These are phyloP conservation scores for Carassius auratus DNA, from an alignment of 2,113 vertebrate genomes.

Conservation along the genomic window DNA sequence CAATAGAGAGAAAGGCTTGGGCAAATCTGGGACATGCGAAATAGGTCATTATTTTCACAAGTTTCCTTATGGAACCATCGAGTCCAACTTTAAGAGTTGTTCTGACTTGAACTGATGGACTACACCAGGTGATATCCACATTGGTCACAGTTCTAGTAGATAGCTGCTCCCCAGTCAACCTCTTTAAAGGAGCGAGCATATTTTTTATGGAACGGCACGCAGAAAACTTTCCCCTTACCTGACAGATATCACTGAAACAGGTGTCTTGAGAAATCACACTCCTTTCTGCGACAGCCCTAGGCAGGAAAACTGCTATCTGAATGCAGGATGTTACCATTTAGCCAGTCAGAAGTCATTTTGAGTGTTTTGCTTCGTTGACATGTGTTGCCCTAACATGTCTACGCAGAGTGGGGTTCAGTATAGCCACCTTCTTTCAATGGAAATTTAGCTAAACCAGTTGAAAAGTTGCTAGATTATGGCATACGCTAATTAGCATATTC, in stretches of 20 bases:
- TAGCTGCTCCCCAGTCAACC: background rate
- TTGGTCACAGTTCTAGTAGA: slow-evolving; percentile 24
- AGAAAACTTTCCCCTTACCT: background rate
- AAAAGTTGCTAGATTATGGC: no score
- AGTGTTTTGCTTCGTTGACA: background rate
- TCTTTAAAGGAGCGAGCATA: background rate
- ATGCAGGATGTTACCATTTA: background rate
- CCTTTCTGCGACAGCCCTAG: background rate
- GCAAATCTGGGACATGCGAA: slow-evolving; percentile 60
- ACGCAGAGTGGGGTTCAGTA: background rate
- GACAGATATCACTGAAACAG: slow-evolving; percentile 11
- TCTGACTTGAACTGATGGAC: slow-evolving; percentile 48
- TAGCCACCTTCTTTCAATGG: no score
- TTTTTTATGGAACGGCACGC: background rate
- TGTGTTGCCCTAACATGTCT: background rate
- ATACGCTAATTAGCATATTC: no score
- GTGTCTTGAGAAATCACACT: background rate
- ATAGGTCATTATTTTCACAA: slow-evolving; percentile 56
- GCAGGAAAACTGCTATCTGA: background rate
- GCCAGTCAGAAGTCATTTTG: background rate
- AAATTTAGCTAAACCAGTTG: no score
- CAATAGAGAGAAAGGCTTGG: slow-evolving; percentile 54
- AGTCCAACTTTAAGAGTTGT: slow-evolving; percentile 62
- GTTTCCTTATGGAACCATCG: slow-evolving; percentile 50
- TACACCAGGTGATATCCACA: slow-evolving; percentile 21